A percentile compares a stretch with the other conserved stretches of the same genome.
Evolutionary conservation across 2,113 vertebrate species (phyloP).

Genomic region (Rhynchopsitta pachyrhyncha): DNA sequence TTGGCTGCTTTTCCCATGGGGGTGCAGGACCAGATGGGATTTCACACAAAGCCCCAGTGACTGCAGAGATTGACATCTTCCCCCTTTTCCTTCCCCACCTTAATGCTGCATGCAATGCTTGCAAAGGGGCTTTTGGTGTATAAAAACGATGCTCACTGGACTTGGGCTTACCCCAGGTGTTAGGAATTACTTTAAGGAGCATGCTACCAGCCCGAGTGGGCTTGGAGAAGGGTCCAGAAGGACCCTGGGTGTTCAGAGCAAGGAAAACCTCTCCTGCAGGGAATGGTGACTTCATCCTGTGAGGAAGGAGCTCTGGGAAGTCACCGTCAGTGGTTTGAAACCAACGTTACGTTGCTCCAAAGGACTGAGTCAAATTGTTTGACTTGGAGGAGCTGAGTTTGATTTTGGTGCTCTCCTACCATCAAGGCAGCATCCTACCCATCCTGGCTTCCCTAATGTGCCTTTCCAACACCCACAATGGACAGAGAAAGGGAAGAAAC

Average conservation of each 20-base stretch:
- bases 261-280: background rate
- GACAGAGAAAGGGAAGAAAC: background rate
- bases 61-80: background rate
- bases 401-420: background rate
- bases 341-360: background rate
- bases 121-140: background rate
- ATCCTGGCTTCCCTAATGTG: accelerated
- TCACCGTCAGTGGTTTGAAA: background rate
- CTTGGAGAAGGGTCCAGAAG: background rate
- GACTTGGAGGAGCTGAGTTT: background rate
- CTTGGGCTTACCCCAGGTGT: background rate
- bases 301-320: background rate
- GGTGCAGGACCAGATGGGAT: background rate
- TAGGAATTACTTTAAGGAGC: background rate
- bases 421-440: background rate
- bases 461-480: background rate
- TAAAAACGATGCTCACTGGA: background rate
- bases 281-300: background rate
- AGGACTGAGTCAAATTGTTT: background rate
- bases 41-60: background rate
- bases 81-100: accelerated
- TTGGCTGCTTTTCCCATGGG: accelerated
- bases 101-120: accelerated
- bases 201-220: accelerated
- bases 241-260: background rate